Conservation (phyloP, 2,113 vertebrate species). For the Perca schrenkii region DNA sequence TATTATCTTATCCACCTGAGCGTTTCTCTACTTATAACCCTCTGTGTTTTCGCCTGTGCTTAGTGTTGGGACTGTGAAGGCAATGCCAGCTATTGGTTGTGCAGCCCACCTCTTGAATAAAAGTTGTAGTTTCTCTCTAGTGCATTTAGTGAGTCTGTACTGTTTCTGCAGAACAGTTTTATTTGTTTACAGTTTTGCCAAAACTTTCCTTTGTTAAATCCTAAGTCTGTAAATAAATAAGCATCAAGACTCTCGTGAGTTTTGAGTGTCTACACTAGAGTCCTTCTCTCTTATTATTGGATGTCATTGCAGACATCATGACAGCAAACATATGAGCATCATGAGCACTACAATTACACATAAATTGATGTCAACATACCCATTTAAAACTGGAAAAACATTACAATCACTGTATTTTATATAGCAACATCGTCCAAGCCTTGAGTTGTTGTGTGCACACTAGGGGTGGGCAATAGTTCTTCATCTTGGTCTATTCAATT, state of each 20-base stretch:
- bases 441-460: background rate
- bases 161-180: background rate
- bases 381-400: background rate
- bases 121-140: slow-evolving; percentile 29
- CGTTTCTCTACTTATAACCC: slow-evolving; percentile 25
- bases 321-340: background rate
- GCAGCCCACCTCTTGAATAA: slow-evolving; percentile 30
- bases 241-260: background rate
- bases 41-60: slow-evolving; percentile 10
- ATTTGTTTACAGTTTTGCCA: slow-evolving; percentile 25
- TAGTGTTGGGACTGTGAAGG: slow-evolving; percentile 34
- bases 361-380: background rate
- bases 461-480: background rate
- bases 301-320: background rate
- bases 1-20: slow-evolving; percentile 39
- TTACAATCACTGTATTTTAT: background rate
- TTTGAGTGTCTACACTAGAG: background rate
- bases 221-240: slow-evolving; percentile 27
- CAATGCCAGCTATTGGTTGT: slow-evolving; percentile 39
- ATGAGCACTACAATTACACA: background rate
- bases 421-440: background rate
- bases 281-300: background rate
- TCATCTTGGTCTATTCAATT: background rate
- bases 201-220: slow-evolving; percentile 1
- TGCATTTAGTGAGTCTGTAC: slow-evolving; percentile 25